These are phyloP conservation scores for Venturia canescens DNA, from an alignment of 1,140 invertebrate genomes.

Conservation along the genomic window DNA sequence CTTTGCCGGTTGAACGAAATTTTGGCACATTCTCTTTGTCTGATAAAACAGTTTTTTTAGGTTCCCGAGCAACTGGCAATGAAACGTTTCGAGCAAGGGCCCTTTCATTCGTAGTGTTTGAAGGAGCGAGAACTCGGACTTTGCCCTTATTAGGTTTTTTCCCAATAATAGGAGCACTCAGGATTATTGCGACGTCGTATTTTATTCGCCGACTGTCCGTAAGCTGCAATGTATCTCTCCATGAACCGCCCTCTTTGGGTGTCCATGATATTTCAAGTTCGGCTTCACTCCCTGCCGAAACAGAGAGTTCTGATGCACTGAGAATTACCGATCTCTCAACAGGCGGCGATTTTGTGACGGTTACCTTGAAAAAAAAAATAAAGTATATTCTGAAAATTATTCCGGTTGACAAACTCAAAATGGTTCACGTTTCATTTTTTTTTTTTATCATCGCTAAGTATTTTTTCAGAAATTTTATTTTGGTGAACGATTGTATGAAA, in stretches of 20 bases:
- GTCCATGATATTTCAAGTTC: slow-evolving; percentile 80
- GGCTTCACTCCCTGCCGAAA: slow-evolving; percentile 74
- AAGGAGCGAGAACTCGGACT: slow-evolving; percentile 58
- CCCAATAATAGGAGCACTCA: slow-evolving; percentile 62
- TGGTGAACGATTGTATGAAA: too few species aligned
- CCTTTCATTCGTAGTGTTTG: slow-evolving; percentile 48
- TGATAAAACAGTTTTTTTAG: slow-evolving; percentile 26
- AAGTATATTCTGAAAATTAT: too few species aligned
- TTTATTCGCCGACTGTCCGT: slow-evolving; percentile 80
- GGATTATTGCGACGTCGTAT: slow-evolving; percentile 81
- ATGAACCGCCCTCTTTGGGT: slow-evolving; percentile 78
- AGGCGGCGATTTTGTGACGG: slow-evolving; percentile 78
- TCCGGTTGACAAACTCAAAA: too few species aligned
- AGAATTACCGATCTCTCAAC: slow-evolving; percentile 78
- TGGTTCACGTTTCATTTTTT: too few species aligned
- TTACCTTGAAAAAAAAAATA: slow-evolving; percentile 76
- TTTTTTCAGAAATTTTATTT: not conserved
- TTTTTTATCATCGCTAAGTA: too few species aligned
- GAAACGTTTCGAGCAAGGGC: not conserved
- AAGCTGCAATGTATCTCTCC: slow-evolving; percentile 81
- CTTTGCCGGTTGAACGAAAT: not conserved
- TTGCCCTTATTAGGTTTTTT: slow-evolving; percentile 59
- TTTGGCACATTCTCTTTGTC: slow-evolving; percentile 53
- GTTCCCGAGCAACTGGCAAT: not conserved
- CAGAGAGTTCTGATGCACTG: slow-evolving; percentile 74